Conservation (phyloP, 2,888 invertebrate genomes). For the Andrena marginata region DNA sequence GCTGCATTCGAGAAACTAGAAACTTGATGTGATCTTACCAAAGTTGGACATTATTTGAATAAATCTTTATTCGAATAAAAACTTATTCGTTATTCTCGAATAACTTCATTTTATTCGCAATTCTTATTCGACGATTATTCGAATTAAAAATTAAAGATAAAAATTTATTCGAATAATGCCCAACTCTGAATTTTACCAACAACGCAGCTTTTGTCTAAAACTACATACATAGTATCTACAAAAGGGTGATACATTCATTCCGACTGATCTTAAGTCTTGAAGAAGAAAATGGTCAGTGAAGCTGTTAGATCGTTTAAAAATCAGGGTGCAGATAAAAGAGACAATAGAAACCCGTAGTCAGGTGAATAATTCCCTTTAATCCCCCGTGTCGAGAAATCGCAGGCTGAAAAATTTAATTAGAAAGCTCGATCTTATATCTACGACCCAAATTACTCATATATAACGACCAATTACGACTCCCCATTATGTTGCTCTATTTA, state of each 20-base stretch:
- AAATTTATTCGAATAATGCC: too few relatives aligned
- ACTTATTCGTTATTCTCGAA: too few relatives aligned
- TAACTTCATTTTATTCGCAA: too few relatives aligned
- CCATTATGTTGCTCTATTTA: constrained; percentile 60
- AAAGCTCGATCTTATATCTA: constrained; percentile 6
- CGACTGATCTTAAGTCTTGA: not conserved
- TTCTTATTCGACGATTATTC: too few relatives aligned
- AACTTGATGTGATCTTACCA: too few relatives aligned
- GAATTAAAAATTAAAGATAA: not conserved
- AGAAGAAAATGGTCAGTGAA: not conserved
- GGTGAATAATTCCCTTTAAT: not conserved
- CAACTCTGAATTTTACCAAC: not conserved
- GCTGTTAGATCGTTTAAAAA: not conserved
- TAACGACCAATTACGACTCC: constrained; percentile 57
- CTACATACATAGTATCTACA: not conserved
- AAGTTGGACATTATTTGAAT: too few relatives aligned
- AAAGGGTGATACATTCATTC: too few relatives aligned
- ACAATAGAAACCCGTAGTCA: not conserved
- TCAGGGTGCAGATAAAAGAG: not conserved
- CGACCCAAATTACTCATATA: constrained; percentile 38
- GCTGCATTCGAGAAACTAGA: too few relatives aligned
- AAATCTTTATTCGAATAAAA: too few relatives aligned
- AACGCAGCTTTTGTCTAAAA: not conserved
- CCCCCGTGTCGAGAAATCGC: not conserved
- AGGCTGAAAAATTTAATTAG: constrained; percentile 24